These are phyloP conservation scores for Isoperla grammatica DNA, from an alignment of 2,888 invertebrate species.

Conservation along the genomic window DNA sequence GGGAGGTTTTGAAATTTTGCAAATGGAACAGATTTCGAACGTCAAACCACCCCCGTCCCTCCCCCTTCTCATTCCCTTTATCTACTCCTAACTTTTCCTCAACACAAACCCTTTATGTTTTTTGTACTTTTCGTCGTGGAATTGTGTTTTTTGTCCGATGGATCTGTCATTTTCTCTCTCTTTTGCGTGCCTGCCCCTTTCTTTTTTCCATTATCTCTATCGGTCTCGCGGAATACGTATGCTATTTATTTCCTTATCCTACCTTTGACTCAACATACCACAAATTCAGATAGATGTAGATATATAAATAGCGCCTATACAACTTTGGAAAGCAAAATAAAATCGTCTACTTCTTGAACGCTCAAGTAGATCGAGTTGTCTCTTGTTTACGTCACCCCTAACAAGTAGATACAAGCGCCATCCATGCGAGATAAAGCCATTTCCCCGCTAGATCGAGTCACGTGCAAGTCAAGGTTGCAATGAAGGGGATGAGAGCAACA, in stretches of 20 bases:
- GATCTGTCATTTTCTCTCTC: conserved; percentile 19
- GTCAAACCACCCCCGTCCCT: conserved; percentile 25
- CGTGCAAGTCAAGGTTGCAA: no score
- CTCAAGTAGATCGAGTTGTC: no score
- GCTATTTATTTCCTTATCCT: no score
- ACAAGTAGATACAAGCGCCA: no score
- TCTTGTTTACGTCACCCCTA: no score
- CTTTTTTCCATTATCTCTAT: conserved; percentile 3
- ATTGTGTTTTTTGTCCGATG: conserved; percentile 17
- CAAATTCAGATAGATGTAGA: conserved; percentile 3
- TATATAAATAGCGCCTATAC: no score
- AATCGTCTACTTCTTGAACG: no score
- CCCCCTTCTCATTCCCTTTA: conserved; percentile 22
- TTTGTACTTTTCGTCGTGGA: conserved; percentile 21
- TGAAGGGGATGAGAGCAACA: no score
- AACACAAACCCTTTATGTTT: conserved; percentile 22
- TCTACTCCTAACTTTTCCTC: conserved; percentile 4
- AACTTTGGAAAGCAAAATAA: no score
- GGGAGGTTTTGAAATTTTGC: conserved; percentile 27
- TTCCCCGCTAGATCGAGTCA: no score
- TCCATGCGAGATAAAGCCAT: no score
- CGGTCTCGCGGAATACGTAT: no score
- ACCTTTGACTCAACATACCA: background rate
- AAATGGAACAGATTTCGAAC: conserved; percentile 32
- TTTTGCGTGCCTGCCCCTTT: conserved; percentile 1